Base-by-base conservation (phyloP, 2,113 vertebrate genomes). In the Carollia perspicillata region DNA sequence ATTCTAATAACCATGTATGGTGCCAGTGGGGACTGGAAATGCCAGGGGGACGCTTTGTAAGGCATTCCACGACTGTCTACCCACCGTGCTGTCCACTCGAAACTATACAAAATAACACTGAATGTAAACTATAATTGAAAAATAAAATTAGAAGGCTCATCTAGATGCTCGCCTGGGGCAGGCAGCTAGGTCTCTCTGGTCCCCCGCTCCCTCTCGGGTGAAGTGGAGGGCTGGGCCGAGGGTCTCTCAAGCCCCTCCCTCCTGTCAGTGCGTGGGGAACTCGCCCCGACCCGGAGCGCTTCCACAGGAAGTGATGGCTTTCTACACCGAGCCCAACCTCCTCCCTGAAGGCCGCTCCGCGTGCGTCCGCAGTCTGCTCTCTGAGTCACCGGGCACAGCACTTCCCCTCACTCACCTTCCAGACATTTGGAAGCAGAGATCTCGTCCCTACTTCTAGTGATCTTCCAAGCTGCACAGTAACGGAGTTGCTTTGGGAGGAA, bases 311-410 rank as follows among this genome's bases (percentile, higher is more conserved):
- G 65, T 4, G 44, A 47, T 0, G 7, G 40, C 69, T 53, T 79
- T 79, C 30, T 35, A 84, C 65, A 49, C 0, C 8, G 33, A 86
- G 42, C 37, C 85, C 37, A 20, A 71, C 74, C 68, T 66, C 69
- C 75, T 74, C 37, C 75, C 85, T 84, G 55, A 86, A 92, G 88
- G n/a, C 47, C n/a, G 42, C 33, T 92, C 47, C 72, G 22, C 20
- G 60, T 77, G 22, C 20, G 60, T 77, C 66, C 68, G 72, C 81
- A 65, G 35, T 30, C 35, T 51, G 33, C 35, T 77, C 86, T 85
- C 77, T 66, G 23, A 91, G 40, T 86, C 78, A 90, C n/a, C 60
- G 0, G 53, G 58, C 65, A 90, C 26, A 88, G 81, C 33, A 30
- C 10, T 42, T 81, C 77, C 68, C 44, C 51, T 84, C 47, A 83